A percentile compares a stretch with the other conserved stretches of the same genome.
phyloP scores from a whole-genome alignment of 2,113 vertebrate species.

The Cnemophilus loriae region DNA sequence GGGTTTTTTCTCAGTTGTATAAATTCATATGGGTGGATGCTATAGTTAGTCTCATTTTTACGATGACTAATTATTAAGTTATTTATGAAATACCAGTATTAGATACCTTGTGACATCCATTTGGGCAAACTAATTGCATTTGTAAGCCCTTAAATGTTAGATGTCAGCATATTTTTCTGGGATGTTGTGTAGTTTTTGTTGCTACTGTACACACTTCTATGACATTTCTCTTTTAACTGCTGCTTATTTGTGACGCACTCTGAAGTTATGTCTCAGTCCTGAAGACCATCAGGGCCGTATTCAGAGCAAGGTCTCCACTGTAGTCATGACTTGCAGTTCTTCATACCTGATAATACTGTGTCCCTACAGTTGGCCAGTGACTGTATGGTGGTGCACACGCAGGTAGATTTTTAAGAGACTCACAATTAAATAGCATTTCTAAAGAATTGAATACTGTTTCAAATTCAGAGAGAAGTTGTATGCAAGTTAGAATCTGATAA shows the following conservation, averaged over 20 bases:
- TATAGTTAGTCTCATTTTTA: background rate
- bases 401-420: background rate
- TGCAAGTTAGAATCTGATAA: background rate
- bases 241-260: background rate
- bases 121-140: background rate
- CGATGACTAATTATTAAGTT: background rate
- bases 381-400: background rate
- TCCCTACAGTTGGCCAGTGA: background rate
- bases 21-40: background rate
- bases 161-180: background rate
- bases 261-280: background rate
- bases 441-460: background rate
- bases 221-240: background rate
- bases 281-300: background rate
- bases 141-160: background rate
- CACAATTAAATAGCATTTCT: background rate
- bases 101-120: background rate
- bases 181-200: background rate
- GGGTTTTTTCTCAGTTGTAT: background rate
- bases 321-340: background rate
- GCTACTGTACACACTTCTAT: background rate
- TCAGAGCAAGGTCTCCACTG: background rate
- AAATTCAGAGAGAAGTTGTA: background rate
- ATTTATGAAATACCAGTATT: background rate
- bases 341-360: background rate